Percentiles rank a stretch among this genome's conserved stretches.
Conservation (phyloP, 64 coral and sea anemone genomes). For the Pocillopora damicornis region DNA sequence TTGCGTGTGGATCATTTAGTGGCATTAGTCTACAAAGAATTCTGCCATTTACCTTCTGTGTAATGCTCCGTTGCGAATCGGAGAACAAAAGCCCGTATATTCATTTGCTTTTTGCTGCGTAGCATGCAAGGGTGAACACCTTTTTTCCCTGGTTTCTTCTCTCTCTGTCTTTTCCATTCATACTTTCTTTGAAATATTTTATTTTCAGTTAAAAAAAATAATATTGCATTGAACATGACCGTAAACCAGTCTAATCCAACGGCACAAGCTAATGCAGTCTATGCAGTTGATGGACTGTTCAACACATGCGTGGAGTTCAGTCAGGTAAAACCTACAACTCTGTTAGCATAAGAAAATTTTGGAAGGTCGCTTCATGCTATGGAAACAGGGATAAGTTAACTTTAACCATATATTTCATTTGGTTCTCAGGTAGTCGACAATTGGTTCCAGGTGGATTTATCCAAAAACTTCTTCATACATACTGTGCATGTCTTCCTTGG, state of each 20-base stretch:
- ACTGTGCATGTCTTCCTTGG: conserved; percentile 10
- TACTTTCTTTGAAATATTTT: background rate
- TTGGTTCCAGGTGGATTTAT: conserved; percentile 12
- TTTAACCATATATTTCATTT: background rate
- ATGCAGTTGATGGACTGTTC: conserved; percentile 11
- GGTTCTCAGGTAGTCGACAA: background rate
- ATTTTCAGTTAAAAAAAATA: background rate
- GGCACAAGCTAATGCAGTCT: background rate
- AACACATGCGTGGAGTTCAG: background rate
- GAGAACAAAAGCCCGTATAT: no score
- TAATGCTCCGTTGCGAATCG: no score
- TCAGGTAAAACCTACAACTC: background rate
- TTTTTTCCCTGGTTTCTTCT: background rate
- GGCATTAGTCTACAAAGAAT: no score
- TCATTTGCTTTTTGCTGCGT: no score
- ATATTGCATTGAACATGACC: background rate
- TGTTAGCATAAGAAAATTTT: background rate
- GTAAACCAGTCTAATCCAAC: background rate
- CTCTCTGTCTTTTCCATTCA: background rate
- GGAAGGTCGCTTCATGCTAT: no score
- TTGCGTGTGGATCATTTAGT: no score
- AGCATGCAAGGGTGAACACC: no score
- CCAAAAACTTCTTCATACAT: background rate
- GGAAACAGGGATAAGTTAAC: background rate
- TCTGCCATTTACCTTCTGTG: no score